Conservation (phyloP, 2,797 vertebrate genomes). For the Myotis myotis region DNA sequence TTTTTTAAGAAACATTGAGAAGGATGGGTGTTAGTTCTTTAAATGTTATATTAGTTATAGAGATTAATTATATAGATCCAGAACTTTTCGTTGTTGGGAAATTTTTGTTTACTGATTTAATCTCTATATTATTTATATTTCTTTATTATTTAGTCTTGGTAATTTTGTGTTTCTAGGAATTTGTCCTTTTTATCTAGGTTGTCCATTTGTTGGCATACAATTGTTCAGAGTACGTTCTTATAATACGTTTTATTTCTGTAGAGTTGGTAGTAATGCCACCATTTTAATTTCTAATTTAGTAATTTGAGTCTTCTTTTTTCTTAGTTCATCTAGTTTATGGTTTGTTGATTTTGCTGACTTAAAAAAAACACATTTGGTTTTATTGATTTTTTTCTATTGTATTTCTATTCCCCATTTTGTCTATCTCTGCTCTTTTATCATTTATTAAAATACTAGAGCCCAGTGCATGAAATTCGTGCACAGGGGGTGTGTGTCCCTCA, state of each 20-base stretch:
- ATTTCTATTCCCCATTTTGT: background rate
- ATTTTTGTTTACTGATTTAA: background rate
- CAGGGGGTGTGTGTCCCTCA: no score
- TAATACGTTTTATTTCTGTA: background rate
- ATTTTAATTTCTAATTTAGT: background rate
- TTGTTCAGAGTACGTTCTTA: background rate
- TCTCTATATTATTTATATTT: background rate
- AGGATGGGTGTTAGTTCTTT: background rate
- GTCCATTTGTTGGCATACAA: background rate
- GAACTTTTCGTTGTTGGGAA: background rate
- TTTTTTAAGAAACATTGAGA: background rate
- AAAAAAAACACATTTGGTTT: background rate
- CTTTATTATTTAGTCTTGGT: background rate
- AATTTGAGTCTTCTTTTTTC: background rate
- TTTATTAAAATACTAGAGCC: background rate
- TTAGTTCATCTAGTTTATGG: background rate
- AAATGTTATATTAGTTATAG: no score
- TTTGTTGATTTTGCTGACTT: background rate
- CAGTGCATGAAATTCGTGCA: no score
- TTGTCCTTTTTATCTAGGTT: background rate
- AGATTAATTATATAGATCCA: background rate
- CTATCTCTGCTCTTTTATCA: background rate
- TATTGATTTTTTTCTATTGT: background rate
- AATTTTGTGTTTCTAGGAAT: background rate
- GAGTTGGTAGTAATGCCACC: background rate